Conservation (phyloP, 2,888 invertebrate species). For the Argyresthia goedartella region DNA sequence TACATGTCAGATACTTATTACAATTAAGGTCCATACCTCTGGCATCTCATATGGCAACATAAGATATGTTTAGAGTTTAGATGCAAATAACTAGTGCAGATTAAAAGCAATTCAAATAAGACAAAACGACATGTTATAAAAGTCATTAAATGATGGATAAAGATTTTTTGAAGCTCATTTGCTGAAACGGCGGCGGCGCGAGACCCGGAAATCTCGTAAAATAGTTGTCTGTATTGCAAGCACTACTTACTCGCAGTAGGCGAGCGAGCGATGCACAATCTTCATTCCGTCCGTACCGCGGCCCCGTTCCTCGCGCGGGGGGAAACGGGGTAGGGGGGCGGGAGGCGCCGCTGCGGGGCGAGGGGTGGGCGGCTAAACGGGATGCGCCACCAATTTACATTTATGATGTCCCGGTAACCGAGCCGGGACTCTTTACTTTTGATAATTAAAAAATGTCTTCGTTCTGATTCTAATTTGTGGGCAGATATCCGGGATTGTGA, state of each 20-base stretch:
- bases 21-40: too few species aligned
- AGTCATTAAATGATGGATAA: too few species aligned
- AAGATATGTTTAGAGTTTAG: too few species aligned
- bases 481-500: too few species aligned
- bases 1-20: too few species aligned
- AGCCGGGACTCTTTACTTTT: constrained; percentile 63
- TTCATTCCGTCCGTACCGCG: constrained; percentile 9
- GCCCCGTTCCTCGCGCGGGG: constrained; percentile 21
- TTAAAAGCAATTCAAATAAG: too few species aligned
- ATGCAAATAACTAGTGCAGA: too few species aligned
- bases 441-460: constrained; percentile 39
- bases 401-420: constrained; percentile 65
- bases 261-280: not conserved
- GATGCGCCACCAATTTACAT: constrained; percentile 68
- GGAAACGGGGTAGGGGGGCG: constrained; percentile 8
- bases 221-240: not conserved
- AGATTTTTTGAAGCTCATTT: too few species aligned
- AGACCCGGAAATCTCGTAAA: not conserved
- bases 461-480: too few species aligned
- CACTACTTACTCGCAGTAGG: not conserved
- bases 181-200: too few species aligned
- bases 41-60: too few species aligned
- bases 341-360: constrained; percentile 14
- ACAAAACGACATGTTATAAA: too few species aligned
- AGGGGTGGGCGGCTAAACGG: constrained; percentile 43